Evolutionary conservation across 1,140 invertebrate species (phyloP).

Genomic region (Pantala flavescens): DNA sequence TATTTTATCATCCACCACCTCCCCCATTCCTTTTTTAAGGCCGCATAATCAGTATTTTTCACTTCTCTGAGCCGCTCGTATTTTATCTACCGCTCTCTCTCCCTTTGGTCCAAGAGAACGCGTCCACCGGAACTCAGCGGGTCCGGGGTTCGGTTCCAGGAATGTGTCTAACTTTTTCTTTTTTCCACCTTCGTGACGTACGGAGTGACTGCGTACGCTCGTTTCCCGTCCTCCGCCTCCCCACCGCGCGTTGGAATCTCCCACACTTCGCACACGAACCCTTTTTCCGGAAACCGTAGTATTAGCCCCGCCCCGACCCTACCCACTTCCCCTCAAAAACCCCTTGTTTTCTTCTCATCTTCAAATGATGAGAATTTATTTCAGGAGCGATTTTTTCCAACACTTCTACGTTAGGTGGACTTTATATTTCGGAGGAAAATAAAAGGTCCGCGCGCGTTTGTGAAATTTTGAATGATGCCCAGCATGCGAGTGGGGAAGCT

Average conservation of each 20-base stretch:
- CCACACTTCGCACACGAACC: not conserved
- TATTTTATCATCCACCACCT: not conserved
- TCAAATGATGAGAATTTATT: slow-evolving; percentile 8
- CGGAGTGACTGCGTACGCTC: no score
- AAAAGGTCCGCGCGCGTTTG: not conserved
- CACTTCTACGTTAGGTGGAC: not conserved
- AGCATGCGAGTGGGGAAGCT: not conserved
- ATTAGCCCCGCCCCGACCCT: not conserved
- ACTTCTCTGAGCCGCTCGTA: slow-evolving; percentile 13
- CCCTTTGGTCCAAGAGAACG: not conserved
- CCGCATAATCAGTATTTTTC: slow-evolving; percentile 17
- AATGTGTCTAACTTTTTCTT: no score
- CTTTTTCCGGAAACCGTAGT: not conserved
- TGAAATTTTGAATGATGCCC: not conserved
- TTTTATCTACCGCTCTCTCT: not conserved
- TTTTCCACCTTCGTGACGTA: no score
- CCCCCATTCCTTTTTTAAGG: not conserved
- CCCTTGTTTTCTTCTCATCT: not conserved
- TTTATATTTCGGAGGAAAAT: not conserved
- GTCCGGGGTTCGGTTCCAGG: no score
- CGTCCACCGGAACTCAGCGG: not conserved
- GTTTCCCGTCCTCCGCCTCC: not conserved
- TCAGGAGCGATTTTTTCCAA: not conserved
- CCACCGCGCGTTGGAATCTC: not conserved
- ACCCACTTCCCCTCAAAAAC: not conserved